phyloP scores from a whole-genome alignment of 2,113 vertebrate species.

The Chaetorhynchus papuensis region DNA sequence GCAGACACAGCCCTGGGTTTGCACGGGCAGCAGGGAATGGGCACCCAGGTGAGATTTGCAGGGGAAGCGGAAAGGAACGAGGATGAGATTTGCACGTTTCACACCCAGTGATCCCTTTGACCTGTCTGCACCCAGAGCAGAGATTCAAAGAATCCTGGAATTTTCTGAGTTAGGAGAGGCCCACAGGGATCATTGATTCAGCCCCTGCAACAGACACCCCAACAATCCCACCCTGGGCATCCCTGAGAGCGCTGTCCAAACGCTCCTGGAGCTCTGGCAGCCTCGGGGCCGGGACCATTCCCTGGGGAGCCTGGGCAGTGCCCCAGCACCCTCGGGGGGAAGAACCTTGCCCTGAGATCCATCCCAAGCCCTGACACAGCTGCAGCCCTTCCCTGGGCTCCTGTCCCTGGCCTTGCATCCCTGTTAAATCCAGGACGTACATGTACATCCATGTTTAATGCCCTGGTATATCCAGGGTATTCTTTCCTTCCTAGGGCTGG shows the following conservation, averaged over 20 bases:
- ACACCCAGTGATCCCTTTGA: neutral
- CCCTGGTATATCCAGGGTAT: too few relatives aligned
- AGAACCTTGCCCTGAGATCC: neutral
- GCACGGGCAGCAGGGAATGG: neutral
- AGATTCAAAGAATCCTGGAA: neutral
- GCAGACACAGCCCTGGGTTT: neutral
- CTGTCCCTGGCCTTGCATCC: neutral
- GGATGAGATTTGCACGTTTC: neutral
- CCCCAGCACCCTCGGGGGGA: neutral
- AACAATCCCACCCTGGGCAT: neutral
- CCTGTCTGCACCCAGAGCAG: neutral
- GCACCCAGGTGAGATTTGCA: neutral
- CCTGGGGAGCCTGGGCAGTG: neutral
- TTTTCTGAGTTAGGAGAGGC: accelerated
- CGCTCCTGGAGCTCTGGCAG: neutral
- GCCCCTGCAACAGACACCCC: neutral
- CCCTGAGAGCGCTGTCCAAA: neutral
- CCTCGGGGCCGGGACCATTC: neutral
- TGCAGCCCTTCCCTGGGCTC: neutral
- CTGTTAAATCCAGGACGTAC: neutral
- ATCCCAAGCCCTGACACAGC: neutral
- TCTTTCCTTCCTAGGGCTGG: neutral
- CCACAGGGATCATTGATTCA: accelerated
- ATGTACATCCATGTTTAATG: neutral
- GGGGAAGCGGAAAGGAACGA: neutral